phyloP scores from a whole-genome alignment of 2,888 invertebrate species.

The Nephrotoma guestfalica region DNA sequence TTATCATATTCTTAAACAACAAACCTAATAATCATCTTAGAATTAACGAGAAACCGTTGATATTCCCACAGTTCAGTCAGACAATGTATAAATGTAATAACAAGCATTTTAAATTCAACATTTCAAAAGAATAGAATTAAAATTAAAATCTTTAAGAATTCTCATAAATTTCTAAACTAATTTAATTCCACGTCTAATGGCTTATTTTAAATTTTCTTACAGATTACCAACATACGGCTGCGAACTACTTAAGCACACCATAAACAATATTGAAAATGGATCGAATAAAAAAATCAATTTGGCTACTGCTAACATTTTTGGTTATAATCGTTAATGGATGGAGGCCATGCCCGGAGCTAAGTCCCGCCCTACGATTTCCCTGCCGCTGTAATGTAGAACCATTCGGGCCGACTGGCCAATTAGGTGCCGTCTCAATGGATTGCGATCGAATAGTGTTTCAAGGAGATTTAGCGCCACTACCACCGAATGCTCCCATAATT shows the following conservation, averaged over 20 bases:
- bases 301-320: neutral
- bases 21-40: neutral
- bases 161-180: neutral
- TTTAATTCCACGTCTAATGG: neutral
- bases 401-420: constrained; percentile 35
- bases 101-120: neutral
- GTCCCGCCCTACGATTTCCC: constrained; percentile 59
- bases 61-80: neutral
- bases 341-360: constrained; percentile 64
- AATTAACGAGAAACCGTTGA: neutral
- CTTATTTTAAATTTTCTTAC: neutral
- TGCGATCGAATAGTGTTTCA: constrained; percentile 73
- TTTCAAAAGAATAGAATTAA: neutral
- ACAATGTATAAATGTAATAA: neutral
- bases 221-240: neutral
- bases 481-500: constrained; percentile 65
- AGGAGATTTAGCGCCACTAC: constrained; percentile 59
- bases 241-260: neutral
- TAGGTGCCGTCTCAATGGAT: constrained; percentile 51
- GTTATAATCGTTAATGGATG: constrained; percentile 28
- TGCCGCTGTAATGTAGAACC: constrained; percentile 44
- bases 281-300: constrained; percentile 2
- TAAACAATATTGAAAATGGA: neutral
- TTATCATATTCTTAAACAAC: neutral
- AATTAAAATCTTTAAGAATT: neutral